Conservation (phyloP, 2,888 invertebrate species). For the Synanthedon tipuliformis region DNA sequence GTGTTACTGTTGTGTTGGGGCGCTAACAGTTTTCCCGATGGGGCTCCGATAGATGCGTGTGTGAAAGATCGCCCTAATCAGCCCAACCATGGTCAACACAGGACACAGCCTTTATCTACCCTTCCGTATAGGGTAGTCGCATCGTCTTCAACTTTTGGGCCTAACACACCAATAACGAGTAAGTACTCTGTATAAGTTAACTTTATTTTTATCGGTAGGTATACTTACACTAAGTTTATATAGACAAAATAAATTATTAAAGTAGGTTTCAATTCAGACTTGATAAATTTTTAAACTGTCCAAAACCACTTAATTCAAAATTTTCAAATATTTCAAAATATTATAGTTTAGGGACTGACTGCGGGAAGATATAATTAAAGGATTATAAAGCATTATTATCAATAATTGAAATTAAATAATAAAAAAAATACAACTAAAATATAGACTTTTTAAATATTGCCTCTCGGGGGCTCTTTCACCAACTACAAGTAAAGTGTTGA, state of each 20-base stretch:
- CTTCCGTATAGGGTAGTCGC: slow-evolving; percentile 78
- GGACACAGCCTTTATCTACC: slow-evolving; percentile 72
- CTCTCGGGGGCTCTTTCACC: no score
- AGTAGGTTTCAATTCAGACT: no score
- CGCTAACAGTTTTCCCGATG: slow-evolving; percentile 77
- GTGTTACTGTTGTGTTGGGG: slow-evolving; percentile 39
- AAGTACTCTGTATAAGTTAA: slow-evolving; percentile 11
- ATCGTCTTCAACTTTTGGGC: slow-evolving; percentile 73
- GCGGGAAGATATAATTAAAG: no score
- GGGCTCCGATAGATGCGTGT: slow-evolving; percentile 84
- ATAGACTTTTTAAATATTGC: no score
- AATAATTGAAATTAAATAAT: no score
- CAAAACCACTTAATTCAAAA: no score
- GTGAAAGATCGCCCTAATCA: slow-evolving; percentile 80
- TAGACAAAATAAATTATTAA: not conserved
- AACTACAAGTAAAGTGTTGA: no score
- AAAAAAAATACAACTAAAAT: no score
- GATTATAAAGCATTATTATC: no score
- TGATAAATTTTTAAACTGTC: not conserved
- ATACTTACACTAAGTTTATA: not conserved
- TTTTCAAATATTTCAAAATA: no score
- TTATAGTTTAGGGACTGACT: no score
- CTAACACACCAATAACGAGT: slow-evolving; percentile 80
- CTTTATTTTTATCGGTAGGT: not conserved
- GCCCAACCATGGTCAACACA: slow-evolving; percentile 81